Base-by-base conservation (phyloP, 1,140 invertebrate species). In the Ostrea edulis region DNA sequence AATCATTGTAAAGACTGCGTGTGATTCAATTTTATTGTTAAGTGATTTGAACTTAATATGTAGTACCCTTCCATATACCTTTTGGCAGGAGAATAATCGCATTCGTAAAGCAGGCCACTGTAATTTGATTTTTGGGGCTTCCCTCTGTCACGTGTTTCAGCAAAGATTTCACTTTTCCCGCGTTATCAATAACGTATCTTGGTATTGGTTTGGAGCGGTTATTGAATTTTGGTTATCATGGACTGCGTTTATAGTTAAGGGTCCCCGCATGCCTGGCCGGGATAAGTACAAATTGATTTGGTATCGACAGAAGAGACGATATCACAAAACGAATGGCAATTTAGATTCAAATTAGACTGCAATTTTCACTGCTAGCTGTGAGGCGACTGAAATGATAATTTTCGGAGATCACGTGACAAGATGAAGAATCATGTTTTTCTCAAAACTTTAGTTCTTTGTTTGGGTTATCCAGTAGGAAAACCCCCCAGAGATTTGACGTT, bases 151-250 rank as follows among this genome's bases (percentile, higher is more conserved):
- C 68, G 25, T 77, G 68, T 77, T 25, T 35, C 25, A 35, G 68
- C 68, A 25, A 77, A 77, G 68, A 77, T 77, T 77, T 77, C 68
- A 77, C 68, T 77, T 29, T 77, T 77, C 68, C 68, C 29, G 68
- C 68, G 22, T 77, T 77, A 77, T 77, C 68, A 77, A 77, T 77
- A 25, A 22, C 68, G 68, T 77, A 77, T 77, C 68, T 77, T 17
- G 68, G 29, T 77, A 77, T 77, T 77, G 68, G 68, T 77, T 77
- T 77, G 68, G 68, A 77, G 29, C 12, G 29, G 25, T 77, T 77
- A 77, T 77, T 77, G 68, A 77, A 77, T 77, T 77, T 77, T 77
- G 29, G 68, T 77, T 77, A 77, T 77, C 68, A 77, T 77, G 68
- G 68, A 77, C 68, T 35, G 29, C 68, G 29, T 77, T 77, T 77